Base-by-base conservation (phyloP, 2,797 vertebrate genomes). In the Miichthys miiuy region DNA sequence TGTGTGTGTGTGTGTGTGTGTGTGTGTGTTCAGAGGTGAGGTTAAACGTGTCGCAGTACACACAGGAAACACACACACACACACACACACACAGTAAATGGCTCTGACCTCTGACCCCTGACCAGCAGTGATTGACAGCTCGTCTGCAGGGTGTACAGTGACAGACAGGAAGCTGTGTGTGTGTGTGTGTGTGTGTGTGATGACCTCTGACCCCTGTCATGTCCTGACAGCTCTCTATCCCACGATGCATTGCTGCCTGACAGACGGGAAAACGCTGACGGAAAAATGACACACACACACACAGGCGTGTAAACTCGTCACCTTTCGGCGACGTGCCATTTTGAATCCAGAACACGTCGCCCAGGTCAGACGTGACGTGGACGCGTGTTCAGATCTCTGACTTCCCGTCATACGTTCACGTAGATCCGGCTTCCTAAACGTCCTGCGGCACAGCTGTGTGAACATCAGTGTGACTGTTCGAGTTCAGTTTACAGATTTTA, bases 171-270 rank as follows among this genome's bases (percentile, higher is more conserved):
- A 71, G 44, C 64, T 58, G 38, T 57, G 68, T 52, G 38, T 55
- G 51, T 58, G 60, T n/a, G 46, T 27, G 16, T 30, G 62, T 30
- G 27, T 46, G 17, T 58, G 27, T 25, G 4, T 58, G 17, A 27
- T 81, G 80, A 89, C 80, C 74, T 83, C 61, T 83, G 82, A 84
- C 77, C 81, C 50, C 61, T 81, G 81, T 87, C 81, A 63, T 54
- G 65, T 70, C 62, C 54, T 76, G 79, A 77, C 83, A 85, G 69
- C 72, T 83, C 77, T n/a, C 2, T 80, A 46, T 78, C 68, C 83
- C 78, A 78, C 11, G 50, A 60, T 81, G 64, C 55, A 5, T 38
- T 3, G 13, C 68, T 23, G 62, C 48, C 46, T 74, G 75, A 73
- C 81, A 54, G 67, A 46, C 2, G 2, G 44, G 62, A 77, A 75